Evolutionary conservation across 2,797 vertebrate species (phyloP), one percentile per base, ranked within the genome.

Genomic region (Melanogrammus aeglefinus): DNA sequence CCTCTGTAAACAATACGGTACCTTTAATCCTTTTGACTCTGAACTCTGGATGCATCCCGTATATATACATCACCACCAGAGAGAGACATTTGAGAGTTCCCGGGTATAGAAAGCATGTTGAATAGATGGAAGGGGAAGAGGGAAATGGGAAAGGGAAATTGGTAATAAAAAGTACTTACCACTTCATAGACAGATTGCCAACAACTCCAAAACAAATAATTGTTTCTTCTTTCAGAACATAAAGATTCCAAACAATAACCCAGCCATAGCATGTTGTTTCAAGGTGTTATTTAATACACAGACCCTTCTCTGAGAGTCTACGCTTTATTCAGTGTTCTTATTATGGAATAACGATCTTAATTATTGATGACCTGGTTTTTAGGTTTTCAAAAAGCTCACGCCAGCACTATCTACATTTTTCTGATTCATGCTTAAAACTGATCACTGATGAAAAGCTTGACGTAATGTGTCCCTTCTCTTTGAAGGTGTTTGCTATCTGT

Each of bases 1-100:
- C 82, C 83, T 80, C 89, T 88, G 90, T 90, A 90, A 90, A 92
- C 90, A 90, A 76, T 86, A 90, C 86, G 88, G 86, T 91, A 27
- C n/a, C 63, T 9, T 69, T 27, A 84, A 87, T 86, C 83, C 84
- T 81, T 87, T 88, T 90, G 89, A 90, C 86, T 91, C 80, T 87
- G 81, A 75, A 89, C 86, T 91, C 82, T 86, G 85, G 80, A 83
- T 81, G 75, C 81, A 88, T 84, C 85, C 83, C 76, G 10, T 69
- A 69, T 27, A 69, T 86, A 89, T 91, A 91, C 87, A 91, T 91
- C 88, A 90, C 41, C 69, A 85, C 77, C 82, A 83, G 87, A 88
- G 80, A 82, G 83, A 87, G 81, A 85, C 84, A 78, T 66, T 85
- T 83, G 81, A 73, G 83, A 86, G 84, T 80, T 78, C 78, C 57